Base-by-base conservation (phyloP, 2,797 vertebrate genomes). In the Crocidura indochinensis region DNA sequence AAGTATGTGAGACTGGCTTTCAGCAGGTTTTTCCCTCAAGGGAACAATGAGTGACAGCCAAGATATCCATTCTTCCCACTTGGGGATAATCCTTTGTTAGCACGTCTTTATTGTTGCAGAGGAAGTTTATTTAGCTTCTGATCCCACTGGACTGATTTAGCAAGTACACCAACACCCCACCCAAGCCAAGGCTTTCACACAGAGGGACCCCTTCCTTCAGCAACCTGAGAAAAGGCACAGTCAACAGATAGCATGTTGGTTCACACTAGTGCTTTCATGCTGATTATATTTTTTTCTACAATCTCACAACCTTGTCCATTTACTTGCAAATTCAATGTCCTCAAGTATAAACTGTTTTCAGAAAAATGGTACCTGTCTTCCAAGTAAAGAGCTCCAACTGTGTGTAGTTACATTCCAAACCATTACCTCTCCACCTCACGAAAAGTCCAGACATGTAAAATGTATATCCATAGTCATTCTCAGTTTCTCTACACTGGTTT, bases 81-180 rank as follows among this genome's bases (percentile, higher is more conserved):
- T 96, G 84, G 83, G 93, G 87, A 96, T 96, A 96, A 97, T 97
- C 84, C 95, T 97, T 96, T 97, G 71, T 97, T 97, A 96, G 89
- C 93, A 93, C 93, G 74, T 73, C 65, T 96, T 91, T 68, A 71
- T 92, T 95, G 85, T 94, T 20, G 1, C 62, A 1, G 94, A 94
- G 97, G 95, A 97, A 79, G 84, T 97, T 98, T 97, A 84, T 91
- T 97, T 88, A 97, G 86, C 65, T 51, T 71, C 87, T 94, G 94
- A 93, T 65, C 93, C 69, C 71, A 89, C 84, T 93, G 94, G 88
- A 38, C 87, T 51, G 84, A 79, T 78, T 89, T 56, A 62, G 51
- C 76, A 80, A 38, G 80, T 56, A 90, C 71, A 62, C 74, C 38
- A 86, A 2, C 26, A 94, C 79, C 49, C 47, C 20, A 26, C 31